Evolutionary conservation across 2,113 vertebrate species (phyloP), one percentile per base, ranked within the genome.

Genomic region (Steatornis caripensis): DNA sequence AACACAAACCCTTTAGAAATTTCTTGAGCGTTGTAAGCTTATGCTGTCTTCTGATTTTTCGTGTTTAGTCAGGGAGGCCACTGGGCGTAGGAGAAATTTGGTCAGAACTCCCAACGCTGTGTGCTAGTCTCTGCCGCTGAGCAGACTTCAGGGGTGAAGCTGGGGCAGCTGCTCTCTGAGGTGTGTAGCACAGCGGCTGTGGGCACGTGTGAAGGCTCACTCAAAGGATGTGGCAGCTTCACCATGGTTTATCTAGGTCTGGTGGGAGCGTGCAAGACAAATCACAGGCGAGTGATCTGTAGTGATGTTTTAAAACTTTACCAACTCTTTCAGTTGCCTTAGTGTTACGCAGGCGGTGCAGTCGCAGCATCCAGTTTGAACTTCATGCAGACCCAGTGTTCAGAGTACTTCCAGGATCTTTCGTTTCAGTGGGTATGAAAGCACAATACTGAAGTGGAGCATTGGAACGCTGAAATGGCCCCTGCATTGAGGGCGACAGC

Each of bases 21-120:
- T 27, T 54, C n/a, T n/a, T 10, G 23, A 34, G 11, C 22, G 11
- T 32, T 86, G 1, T 0, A n/a, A 39, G 54, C 10, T 72, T 48
- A 5, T 39, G 11, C 27, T 91, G 22, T 45, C 18, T 69, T 58
- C 24, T 74, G 26, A 0, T 58, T 34, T 70, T 43, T 72, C 6
- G 0, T 36, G 21, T 90, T 74, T 69, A 72, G 13, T 80, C 7
- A 6, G 2, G 21, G 71, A 77, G 49, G 18, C 5, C 15, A 10
- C 11, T 29, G 39, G 36, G 34, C 1, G 0, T 5, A 27, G 61
- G 65, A 82, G 82, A 36, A 41, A 10, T 19, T 3, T 27, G 26
- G 10, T 45, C 41, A 74, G 48, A 62, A 5, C 39, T 66, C 49
- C 55, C 36, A 60, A 0, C 9, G 1, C 12, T 16, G 0, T 36